Conservation (phyloP, 2,797 vertebrate genomes). For the Halcyon badia region DNA sequence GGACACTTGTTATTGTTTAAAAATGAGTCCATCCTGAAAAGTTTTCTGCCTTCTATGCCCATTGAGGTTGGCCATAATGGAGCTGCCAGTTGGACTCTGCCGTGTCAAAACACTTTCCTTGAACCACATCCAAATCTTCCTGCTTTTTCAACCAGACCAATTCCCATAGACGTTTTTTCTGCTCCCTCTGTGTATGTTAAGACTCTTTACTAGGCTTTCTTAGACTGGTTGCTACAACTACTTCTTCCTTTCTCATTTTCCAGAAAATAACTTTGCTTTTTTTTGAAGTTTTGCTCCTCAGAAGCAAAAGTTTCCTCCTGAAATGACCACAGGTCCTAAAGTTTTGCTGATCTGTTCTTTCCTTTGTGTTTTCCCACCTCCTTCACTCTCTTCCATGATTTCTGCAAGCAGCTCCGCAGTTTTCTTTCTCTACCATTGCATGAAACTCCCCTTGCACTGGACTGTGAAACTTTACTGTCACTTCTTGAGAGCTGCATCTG, state of each 20-base stretch:
- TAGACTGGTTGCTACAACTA: neutral
- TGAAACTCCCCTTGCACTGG: neutral
- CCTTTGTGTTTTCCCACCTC: neutral
- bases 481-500: neutral
- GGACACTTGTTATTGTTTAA: neutral
- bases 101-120: neutral
- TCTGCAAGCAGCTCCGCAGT: neutral
- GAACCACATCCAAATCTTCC: neutral
- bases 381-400: neutral
- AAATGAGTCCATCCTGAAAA: neutral
- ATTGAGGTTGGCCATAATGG: neutral
- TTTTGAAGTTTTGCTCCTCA: neutral
- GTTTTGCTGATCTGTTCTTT: neutral
- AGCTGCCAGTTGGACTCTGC: neutral
- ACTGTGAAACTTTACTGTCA: neutral
- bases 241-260: neutral
- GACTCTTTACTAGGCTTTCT: neutral
- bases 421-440: neutral
- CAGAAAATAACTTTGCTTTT: accelerated
- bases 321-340: neutral
- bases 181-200: neutral
- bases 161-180: neutral
- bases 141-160: neutral
- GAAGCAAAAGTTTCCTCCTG: neutral
- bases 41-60: neutral